Conservation (phyloP, 2,888 invertebrate genomes). For the Caenorhabditis parvicauda region DNA sequence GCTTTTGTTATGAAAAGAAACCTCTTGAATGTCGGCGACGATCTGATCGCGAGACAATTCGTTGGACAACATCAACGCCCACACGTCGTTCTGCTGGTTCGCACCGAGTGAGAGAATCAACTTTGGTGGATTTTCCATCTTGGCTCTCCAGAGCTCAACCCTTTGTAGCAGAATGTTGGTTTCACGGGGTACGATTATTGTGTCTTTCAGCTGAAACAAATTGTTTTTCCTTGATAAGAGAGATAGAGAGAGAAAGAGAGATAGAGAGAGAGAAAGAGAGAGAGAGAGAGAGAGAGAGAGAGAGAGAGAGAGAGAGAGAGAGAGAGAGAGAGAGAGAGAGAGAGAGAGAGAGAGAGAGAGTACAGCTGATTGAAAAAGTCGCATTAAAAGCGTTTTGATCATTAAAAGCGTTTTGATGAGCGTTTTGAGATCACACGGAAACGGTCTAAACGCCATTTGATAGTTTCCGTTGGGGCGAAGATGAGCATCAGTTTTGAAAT, state of each 20-base stretch:
- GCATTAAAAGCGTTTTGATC: too few species aligned
- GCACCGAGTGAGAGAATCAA: constrained; percentile 19
- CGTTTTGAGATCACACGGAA: too few species aligned
- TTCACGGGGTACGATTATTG: not conserved
- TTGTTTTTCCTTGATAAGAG: not conserved
- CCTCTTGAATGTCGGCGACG: constrained; percentile 5
- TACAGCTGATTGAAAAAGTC: too few species aligned
- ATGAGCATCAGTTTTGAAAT: too few species aligned
- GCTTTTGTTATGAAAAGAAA: too few species aligned
- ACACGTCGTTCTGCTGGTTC: constrained; percentile 4
- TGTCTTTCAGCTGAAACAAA: not conserved
- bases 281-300: not conserved
- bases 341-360: too few species aligned
- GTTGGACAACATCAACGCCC: constrained; percentile 15
- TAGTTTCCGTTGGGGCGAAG: too few species aligned
- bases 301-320: not conserved
- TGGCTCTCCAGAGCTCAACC: constrained; percentile 13
- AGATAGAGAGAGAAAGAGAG: too few species aligned
- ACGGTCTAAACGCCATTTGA: too few species aligned
- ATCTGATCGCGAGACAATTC: constrained; percentile 11
- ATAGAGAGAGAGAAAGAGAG: too few species aligned
- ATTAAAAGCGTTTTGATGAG: too few species aligned
- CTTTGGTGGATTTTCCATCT: constrained; percentile 9
- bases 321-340: too few species aligned
- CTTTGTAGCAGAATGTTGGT: constrained; percentile 5